phyloP scores from a whole-genome alignment of 2,797 vertebrate genomes.

The Falco columbarius region DNA sequence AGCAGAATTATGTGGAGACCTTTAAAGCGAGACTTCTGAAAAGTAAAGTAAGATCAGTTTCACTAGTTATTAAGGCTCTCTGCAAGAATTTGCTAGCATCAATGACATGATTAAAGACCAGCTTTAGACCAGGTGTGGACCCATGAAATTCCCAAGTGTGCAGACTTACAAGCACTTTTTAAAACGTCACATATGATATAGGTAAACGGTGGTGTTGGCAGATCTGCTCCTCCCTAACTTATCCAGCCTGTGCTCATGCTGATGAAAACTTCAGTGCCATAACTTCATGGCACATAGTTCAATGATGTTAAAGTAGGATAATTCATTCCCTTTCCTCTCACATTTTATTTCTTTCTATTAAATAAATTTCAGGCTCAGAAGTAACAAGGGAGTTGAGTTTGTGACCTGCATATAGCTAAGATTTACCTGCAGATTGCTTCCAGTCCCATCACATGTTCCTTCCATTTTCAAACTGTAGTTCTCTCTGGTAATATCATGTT shows the following conservation, averaged over 20 bases:
- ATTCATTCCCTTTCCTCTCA: constrained; percentile 1
- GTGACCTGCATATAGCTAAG: constrained; percentile 31
- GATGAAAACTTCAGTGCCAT: background rate
- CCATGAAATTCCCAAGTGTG: background rate
- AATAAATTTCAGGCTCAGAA: constrained; percentile 23
- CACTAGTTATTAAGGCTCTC: background rate
- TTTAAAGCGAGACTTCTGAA: background rate
- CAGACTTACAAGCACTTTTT: background rate
- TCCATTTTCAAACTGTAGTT: background rate
- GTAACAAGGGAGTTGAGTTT: background rate
- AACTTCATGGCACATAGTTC: background rate
- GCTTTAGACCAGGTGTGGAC: background rate
- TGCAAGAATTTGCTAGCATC: background rate
- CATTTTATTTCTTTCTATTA: constrained; percentile 46
- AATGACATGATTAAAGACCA: background rate
- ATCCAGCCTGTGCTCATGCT: background rate
- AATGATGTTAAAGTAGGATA: constrained; percentile 15
- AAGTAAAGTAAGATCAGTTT: background rate
- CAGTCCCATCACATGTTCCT: background rate
- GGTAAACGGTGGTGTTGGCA: background rate
- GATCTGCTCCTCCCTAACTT: background rate
- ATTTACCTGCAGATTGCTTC: constrained; percentile 27
- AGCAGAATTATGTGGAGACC: background rate
- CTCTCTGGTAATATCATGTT: background rate
- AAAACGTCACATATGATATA: background rate